phyloP scores from a whole-genome alignment of 2,888 invertebrate species.

The Heteromyza rotundicornis region DNA sequence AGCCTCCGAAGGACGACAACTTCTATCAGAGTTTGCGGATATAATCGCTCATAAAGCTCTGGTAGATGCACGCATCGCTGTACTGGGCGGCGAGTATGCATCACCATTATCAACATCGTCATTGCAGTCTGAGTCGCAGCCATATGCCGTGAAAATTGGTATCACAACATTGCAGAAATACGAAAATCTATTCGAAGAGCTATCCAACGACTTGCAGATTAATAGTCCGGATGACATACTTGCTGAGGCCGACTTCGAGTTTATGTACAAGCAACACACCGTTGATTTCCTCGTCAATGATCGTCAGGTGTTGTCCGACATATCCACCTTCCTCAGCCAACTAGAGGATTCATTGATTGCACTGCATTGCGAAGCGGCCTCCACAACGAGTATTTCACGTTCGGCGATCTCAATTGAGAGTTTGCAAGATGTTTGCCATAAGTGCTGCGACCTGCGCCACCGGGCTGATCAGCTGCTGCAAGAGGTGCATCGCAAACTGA shows the following conservation, averaged over 20 bases:
- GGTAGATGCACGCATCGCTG: constrained; percentile 77
- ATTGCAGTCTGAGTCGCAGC: no score
- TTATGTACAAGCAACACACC: constrained; percentile 53
- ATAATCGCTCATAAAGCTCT: constrained; percentile 77
- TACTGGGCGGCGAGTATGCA: constrained; percentile 66
- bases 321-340: constrained; percentile 48
- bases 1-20: constrained; percentile 63
- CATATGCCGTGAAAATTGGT: constrained; percentile 32
- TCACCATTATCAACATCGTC: constrained; percentile 15
- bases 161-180: constrained; percentile 51
- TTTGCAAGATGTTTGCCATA: constrained; percentile 66
- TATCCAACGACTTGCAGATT: constrained; percentile 52
- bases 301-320: constrained; percentile 49
- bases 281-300: constrained; percentile 52
- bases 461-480: constrained; percentile 64
- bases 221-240: constrained; percentile 53
- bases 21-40: constrained; percentile 73
- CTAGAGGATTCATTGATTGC: constrained; percentile 50
- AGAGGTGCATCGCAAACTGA: constrained; percentile 49
- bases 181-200: constrained; percentile 54
- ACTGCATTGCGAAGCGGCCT: constrained; percentile 42
- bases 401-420: constrained; percentile 54
- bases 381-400: constrained; percentile 36
- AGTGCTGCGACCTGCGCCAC: constrained; percentile 67
- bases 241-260: constrained; percentile 56